phyloP scores from a whole-genome alignment of 1,140 invertebrate genomes.

The Battus philenor region DNA sequence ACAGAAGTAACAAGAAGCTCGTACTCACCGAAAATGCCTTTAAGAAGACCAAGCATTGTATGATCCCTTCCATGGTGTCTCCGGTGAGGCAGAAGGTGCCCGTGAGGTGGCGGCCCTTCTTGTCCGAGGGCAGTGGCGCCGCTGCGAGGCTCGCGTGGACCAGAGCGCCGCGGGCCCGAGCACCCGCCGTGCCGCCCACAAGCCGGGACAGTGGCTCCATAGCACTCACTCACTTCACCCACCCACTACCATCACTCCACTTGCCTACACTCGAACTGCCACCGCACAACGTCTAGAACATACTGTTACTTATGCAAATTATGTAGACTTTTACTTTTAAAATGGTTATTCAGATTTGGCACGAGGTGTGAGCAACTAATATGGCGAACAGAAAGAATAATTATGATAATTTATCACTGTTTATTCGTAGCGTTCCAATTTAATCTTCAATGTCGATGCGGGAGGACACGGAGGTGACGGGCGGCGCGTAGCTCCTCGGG shows the following conservation, averaged over 20 bases:
- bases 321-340: too few species aligned
- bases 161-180: slow-evolving; percentile 80
- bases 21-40: slow-evolving; percentile 93
- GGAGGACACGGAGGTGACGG: slow-evolving; percentile 48
- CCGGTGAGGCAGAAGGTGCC: slow-evolving; percentile 91
- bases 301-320: too few species aligned
- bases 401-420: too few species aligned
- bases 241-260: slow-evolving; percentile 11
- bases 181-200: slow-evolving; percentile 78
- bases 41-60: slow-evolving; percentile 93
- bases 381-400: too few species aligned
- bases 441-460: slow-evolving; percentile 45
- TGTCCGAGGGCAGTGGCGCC: slow-evolving; percentile 81
- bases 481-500: slow-evolving; percentile 25
- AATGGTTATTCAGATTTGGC: too few species aligned
- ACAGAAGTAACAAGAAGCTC: slow-evolving; percentile 5
- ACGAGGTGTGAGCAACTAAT: too few species aligned
- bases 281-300: too few species aligned
- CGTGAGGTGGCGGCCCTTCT: slow-evolving; percentile 85
- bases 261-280: too few species aligned
- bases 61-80: slow-evolving; percentile 94
- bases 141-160: slow-evolving; percentile 86
- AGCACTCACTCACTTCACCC: slow-evolving; percentile 21
- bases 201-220: slow-evolving; percentile 88
- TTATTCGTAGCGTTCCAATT: too few species aligned